Evolutionary conservation across 2,113 vertebrate species (phyloP), one percentile per base, ranked within the genome.

Genomic region (Eleginops maclovinus): DNA sequence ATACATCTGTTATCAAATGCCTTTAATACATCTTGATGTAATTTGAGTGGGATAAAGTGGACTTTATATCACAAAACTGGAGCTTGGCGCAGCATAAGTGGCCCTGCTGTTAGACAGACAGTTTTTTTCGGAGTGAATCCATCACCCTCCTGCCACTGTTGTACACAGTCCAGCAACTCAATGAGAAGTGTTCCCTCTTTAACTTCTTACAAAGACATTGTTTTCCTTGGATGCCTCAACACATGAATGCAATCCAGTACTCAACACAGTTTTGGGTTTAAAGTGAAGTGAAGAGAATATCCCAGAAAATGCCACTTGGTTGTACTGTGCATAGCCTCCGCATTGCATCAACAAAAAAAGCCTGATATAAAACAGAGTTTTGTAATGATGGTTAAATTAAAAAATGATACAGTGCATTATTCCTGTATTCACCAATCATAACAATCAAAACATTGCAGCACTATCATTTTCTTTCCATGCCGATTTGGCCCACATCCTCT

Each of bases 41-140:
- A 82, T 66, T 36, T 28, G 24, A 60, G 24, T 0, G 22, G n/a
- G n/a, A 59, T 12, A 28, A 71, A 82, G 63, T 24, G 81, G 65
- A 76, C 71, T 83, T 85, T 40, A 67, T 28, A 62, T 40, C 36
- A 40, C 50, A 72, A 13, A 71, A 68, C 75, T 19, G 53, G 55
- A 70, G 44, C 73, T 81, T 66, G 53, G 77, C 14, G 49, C 15
- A 59, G 55, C 59, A 55, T 58, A 70, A 19, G 70, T 4, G 40
- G 26, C 44, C 73, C 65, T 65, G 68, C 69, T 77, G 71, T 74
- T 54, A 60, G 64, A 71, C 60, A 66, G 81, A 69, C 76, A 87
- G 72, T 47, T 76, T 58, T 76, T 59, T 75, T 55, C 19, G 9
- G 64, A 50, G 65, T 14, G 54, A 67, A 61, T 60, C 67, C 36